A percentile compares a stretch with the other conserved stretches of the same genome.
Conservation (phyloP, 37 sponge, comb jelly and placozoan species). For the Amphimedon queenslandica region DNA sequence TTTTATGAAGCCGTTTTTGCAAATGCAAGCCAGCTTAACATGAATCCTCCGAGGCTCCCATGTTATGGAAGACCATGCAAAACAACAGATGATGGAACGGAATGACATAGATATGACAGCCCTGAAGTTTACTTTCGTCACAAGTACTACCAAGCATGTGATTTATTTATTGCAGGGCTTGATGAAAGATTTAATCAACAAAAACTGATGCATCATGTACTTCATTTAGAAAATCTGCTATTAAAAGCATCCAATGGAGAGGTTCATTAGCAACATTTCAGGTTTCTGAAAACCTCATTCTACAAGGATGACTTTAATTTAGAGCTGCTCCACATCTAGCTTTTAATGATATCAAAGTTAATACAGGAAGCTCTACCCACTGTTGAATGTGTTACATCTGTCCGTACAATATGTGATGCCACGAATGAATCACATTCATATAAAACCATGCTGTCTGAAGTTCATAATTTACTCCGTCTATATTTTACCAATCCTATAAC, state of each 20-base stretch:
- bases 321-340: constrained; percentile 14
- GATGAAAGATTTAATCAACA: too few relatives aligned
- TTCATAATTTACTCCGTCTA: constrained; percentile 22
- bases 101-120: too few relatives aligned
- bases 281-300: neutral
- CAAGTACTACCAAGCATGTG: too few relatives aligned
- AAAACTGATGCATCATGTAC: too few relatives aligned
- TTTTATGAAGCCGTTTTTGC: too few relatives aligned
- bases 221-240: too few relatives aligned
- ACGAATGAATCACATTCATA: constrained; percentile 4
- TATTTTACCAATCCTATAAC: constrained; percentile 39
- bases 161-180: too few relatives aligned
- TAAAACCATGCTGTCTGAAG: constrained; percentile 9
- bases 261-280: neutral
- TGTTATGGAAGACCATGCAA: too few relatives aligned
- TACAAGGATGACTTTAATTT: constrained; percentile 32
- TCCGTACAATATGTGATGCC: constrained; percentile 29
- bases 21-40: too few relatives aligned
- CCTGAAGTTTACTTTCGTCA: too few relatives aligned
- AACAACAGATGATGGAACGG: too few relatives aligned
- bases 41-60: too few relatives aligned
- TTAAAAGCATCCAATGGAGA: constrained; percentile 25
- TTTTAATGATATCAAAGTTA: constrained; percentile 30
- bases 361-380: constrained; percentile 7
- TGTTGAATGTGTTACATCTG: constrained; percentile 19